phyloP scores from a whole-genome alignment of 2,797 vertebrate species.

The Mormyrus proboscirostris region DNA sequence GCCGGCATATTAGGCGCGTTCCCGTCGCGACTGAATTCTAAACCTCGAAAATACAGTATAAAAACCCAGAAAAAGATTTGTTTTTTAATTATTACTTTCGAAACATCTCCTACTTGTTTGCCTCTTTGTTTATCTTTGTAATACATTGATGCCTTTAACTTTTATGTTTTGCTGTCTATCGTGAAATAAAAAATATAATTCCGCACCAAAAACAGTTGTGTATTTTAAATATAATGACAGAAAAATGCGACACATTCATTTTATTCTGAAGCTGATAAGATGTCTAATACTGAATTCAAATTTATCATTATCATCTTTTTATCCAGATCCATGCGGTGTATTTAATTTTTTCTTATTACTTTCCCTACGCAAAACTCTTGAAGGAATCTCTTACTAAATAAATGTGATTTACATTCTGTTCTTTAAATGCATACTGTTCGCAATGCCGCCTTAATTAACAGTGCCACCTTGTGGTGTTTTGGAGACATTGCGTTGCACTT shows the following conservation, averaged over 20 bases:
- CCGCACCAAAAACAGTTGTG: not conserved
- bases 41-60: not conserved
- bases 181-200: not conserved
- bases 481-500: not conserved
- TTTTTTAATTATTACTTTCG: not conserved
- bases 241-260: not conserved
- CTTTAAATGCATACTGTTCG: not conserved
- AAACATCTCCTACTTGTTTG: not conserved
- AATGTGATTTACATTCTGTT: not conserved
- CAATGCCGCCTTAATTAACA: not conserved
- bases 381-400: not conserved
- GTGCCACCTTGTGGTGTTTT: not conserved
- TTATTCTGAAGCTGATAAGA: not conserved
- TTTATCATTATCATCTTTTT: not conserved
- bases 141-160: not conserved
- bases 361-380: constrained; percentile 1
- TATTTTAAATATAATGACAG: not conserved
- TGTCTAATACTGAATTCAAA: not conserved
- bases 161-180: not conserved
- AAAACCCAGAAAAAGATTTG: not conserved
- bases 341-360: not conserved
- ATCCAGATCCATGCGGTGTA: not conserved
- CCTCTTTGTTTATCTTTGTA: not conserved
- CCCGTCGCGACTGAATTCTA: not conserved
- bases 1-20: constrained; percentile 15